Base-by-base conservation (phyloP, 2,113 vertebrate genomes). In the Bambusicola thoracicus region DNA sequence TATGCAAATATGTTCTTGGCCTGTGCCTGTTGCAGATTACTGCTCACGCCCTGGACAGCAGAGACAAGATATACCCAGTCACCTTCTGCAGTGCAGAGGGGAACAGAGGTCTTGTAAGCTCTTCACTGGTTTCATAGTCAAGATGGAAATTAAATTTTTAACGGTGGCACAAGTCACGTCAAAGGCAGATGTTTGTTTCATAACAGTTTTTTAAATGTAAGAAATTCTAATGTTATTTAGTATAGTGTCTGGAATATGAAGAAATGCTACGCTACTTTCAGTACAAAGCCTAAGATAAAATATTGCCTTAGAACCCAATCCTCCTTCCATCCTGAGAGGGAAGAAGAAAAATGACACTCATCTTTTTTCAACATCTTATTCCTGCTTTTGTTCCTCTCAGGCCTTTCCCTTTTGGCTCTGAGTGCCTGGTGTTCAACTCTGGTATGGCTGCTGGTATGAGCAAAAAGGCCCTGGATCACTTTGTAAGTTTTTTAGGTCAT, bases 391-490 rank as follows among this genome's bases (percentile, higher is more conserved):
- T 80, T 80, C 56, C 16, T 85, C 73, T 69, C 61, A 65, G 46
- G 17, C 13, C 55, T 11, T 87, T 77, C 62, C 13, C 21, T 46
- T 46, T 59, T 55, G 43, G 34, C 38, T 53, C 29, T 34, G 11
- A 3, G 13, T 59, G 25, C 62, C 40, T 56, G 24, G 30, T n/a
- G 76, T 49, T 55, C 53, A 66, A 46, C 59, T 27, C 69, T 79
- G 55, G 16, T 67, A 55, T 22, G 41, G 43, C 65, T 94, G 61
- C 85, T 87, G 55, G 78, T 81, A 73, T 69, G 25, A 87, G 79
- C 77, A 95, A 85, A 90, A 90, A 44, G 78, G 85, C 90, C 80
- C 65, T 94, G 88, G 78, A 95, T 87, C 94, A 74, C 90, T 95
- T 94, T 77, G 22, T 20, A 93, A 93, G 90, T 87, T 92, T 89